Evolutionary conservation across 2,888 invertebrate genomes (phyloP).

Genomic region (Cryptocephalus moraei): DNA sequence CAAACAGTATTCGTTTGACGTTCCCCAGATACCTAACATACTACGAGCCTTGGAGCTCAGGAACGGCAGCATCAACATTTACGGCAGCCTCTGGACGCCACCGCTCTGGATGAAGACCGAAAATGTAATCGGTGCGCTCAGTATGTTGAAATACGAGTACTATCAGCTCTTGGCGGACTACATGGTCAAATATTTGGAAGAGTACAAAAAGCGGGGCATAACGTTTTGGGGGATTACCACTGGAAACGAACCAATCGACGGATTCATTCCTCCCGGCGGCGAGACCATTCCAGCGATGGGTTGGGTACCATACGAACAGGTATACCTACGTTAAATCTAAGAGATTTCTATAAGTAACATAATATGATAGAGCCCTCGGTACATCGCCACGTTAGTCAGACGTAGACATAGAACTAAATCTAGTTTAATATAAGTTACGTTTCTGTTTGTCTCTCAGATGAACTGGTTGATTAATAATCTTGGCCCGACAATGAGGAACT

Average conservation of each 20-base stretch:
- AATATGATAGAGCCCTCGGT: too few species aligned
- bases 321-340: too few species aligned
- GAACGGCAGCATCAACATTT: slow-evolving; percentile 30
- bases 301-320: slow-evolving; percentile 8
- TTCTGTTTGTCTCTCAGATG: slow-evolving; percentile 39
- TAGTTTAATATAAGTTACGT: too few species aligned
- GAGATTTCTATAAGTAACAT: too few species aligned
- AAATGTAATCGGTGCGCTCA: slow-evolving; percentile 25
- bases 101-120: slow-evolving; percentile 44
- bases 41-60: slow-evolving; percentile 16
- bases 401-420: too few species aligned
- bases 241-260: slow-evolving; percentile 74
- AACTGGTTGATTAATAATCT: slow-evolving; percentile 62
- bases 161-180: slow-evolving; percentile 77
- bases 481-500: slow-evolving; percentile 58
- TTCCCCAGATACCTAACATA: slow-evolving; percentile 21
- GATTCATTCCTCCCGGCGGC: slow-evolving; percentile 1
- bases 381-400: too few species aligned
- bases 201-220: slow-evolving; percentile 54
- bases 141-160: slow-evolving; percentile 27
- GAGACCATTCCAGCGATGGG: slow-evolving; percentile 13
- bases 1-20: background rate
- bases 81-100: slow-evolving; percentile 43
- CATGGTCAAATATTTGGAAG: slow-evolving; percentile 66
- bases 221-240: slow-evolving; percentile 75